These are phyloP conservation scores for Yoshiicerus persimilis DNA, from an alignment of 1,140 invertebrate genomes.

Conservation along the genomic window DNA sequence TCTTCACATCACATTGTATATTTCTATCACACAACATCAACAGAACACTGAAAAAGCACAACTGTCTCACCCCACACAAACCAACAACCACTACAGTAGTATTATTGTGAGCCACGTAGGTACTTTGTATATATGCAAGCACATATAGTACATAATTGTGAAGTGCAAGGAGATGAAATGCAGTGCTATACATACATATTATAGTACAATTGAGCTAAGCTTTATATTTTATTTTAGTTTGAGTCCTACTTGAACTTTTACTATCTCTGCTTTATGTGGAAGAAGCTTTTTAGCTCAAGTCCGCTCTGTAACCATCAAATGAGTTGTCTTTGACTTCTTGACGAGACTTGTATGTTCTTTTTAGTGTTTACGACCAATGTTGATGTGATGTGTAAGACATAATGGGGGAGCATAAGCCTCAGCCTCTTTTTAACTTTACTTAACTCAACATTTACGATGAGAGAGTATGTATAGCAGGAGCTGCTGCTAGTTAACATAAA, in stretches of 20 bases:
- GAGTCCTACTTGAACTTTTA: slow-evolving; percentile 17
- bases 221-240: slow-evolving; percentile 23
- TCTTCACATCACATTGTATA: slow-evolving; percentile 1
- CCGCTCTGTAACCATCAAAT: slow-evolving; percentile 1
- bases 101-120: neutral
- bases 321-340: slow-evolving; percentile 19
- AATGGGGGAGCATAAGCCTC: neutral
- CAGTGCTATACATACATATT: neutral
- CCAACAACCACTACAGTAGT: too few species aligned
- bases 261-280: slow-evolving; percentile 5
- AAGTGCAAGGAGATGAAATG: too few species aligned
- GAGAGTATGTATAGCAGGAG: neutral
- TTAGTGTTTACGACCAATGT: slow-evolving; percentile 9
- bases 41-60: neutral
- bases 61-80: neutral
- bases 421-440: slow-evolving; percentile 20
- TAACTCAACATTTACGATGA: slow-evolving; percentile 1
- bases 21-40: too few species aligned
- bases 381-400: slow-evolving; percentile 11
- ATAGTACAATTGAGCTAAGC: neutral
- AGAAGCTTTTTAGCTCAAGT: slow-evolving; percentile 16
- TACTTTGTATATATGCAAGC: neutral
- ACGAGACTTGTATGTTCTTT: slow-evolving; percentile 12
- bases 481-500: neutral
- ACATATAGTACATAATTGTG: neutral